These are phyloP conservation scores for Limnothrissa miodon DNA, from an alignment of 2,113 vertebrate genomes.

Conservation along the genomic window DNA sequence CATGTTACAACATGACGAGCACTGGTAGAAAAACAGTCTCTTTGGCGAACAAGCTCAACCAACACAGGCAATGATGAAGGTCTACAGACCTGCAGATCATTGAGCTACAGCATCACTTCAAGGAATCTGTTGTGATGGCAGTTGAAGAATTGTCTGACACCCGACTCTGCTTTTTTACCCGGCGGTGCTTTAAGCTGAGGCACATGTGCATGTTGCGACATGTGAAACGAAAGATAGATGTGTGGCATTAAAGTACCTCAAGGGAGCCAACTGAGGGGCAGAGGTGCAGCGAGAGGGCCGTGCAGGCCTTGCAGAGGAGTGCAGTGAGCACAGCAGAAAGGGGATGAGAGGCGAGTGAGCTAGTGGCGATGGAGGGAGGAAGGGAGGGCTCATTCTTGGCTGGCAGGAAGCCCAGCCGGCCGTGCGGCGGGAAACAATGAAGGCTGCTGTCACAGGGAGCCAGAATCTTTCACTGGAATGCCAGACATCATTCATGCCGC, in stretches of 20 bases:
- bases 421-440: conserved; percentile 28
- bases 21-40: neutral
- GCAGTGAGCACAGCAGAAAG: neutral
- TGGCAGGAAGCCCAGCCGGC: neutral
- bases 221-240: neutral
- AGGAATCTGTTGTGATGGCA: neutral
- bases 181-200: neutral
- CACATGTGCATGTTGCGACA: neutral
- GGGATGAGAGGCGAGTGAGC: neutral
- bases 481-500: conserved; percentile 43
- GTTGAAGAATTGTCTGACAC: neutral
- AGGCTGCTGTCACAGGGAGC: conserved; percentile 30
- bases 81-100: neutral
- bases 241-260: neutral
- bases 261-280: neutral
- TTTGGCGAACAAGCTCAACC: neutral
- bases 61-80: neutral
- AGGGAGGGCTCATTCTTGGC: neutral
- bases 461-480: conserved; percentile 35
- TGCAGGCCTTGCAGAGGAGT: neutral
- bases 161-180: too few species aligned
- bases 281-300: neutral
- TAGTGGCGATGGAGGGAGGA: neutral
- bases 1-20: conserved; percentile 8
- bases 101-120: too few species aligned